Percentiles rank a stretch among this genome's conserved stretches.
phyloP scores from a whole-genome alignment of 2,888 invertebrate species.

The Oligia fasciuncula region DNA sequence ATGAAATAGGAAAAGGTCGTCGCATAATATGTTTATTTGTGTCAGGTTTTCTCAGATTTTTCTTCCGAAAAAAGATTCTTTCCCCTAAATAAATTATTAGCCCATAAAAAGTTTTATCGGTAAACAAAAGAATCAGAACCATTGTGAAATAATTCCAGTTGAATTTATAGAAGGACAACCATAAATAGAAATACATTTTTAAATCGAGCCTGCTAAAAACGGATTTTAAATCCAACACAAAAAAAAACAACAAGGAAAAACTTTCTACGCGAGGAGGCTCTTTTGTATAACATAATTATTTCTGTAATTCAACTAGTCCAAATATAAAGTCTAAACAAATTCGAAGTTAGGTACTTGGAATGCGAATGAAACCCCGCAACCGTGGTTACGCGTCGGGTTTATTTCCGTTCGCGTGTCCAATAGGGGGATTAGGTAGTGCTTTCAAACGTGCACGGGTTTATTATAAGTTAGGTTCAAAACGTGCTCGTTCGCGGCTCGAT shows the following conservation, averaged over 20 bases:
- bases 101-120: not conserved
- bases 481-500: conserved; percentile 10
- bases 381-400: conserved; percentile 26
- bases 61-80: not conserved
- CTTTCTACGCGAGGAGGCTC: not conserved
- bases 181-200: conserved; percentile 15
- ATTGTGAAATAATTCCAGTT: not conserved
- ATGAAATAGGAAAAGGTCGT: not conserved
- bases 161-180: conserved; percentile 13
- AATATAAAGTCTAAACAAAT: conserved; percentile 44
- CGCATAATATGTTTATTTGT: not conserved
- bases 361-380: conserved; percentile 47
- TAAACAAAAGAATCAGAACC: conserved; percentile 12
- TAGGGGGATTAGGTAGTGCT: conserved; percentile 18
- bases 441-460: conserved; percentile 45
- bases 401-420: conserved; percentile 47
- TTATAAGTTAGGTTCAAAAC: conserved; percentile 27
- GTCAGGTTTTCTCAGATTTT: not conserved
- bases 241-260: conserved; percentile 19
- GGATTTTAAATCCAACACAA: not conserved
- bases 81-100: not conserved
- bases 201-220: conserved; percentile 24
- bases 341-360: conserved; percentile 20
- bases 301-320: conserved; percentile 39
- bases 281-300: conserved; percentile 49